Conservation (phyloP, 2,113 vertebrate species). For the Apodemus sylvaticus region DNA sequence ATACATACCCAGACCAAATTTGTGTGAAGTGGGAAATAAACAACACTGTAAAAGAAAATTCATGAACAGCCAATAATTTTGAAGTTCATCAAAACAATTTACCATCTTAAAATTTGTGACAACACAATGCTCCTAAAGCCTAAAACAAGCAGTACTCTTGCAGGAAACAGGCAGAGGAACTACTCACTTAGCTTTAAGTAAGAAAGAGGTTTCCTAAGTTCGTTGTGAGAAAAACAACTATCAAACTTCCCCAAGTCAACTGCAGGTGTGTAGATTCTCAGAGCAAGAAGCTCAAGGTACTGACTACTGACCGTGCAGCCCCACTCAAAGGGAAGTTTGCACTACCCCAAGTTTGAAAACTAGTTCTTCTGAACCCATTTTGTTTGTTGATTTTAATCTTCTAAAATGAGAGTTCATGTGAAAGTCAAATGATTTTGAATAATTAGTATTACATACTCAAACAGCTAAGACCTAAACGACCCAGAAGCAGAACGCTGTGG, state of each 20-base stretch:
- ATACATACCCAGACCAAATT: neutral
- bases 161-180: neutral
- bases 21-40: neutral
- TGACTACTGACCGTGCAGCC: neutral
- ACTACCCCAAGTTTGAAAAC: neutral
- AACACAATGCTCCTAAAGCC: neutral
- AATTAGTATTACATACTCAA: neutral
- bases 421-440: neutral
- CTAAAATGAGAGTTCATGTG: neutral
- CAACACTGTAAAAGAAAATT: neutral
- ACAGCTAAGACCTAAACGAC: neutral
- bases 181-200: neutral
- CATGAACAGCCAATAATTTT: neutral
- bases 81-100: conserved; percentile 24
- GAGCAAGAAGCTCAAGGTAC: neutral
- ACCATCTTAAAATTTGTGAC: neutral
- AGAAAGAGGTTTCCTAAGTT: conserved; percentile 24
- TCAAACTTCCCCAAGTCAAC: neutral
- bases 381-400: neutral
- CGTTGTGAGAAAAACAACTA: neutral
- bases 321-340: neutral
- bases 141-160: neutral
- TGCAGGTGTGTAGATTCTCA: neutral
- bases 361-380: neutral
- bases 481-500: neutral